Evolutionary conservation across 2,888 invertebrate genomes (phyloP).

Genomic region (Hemaris fuciformis): DNA sequence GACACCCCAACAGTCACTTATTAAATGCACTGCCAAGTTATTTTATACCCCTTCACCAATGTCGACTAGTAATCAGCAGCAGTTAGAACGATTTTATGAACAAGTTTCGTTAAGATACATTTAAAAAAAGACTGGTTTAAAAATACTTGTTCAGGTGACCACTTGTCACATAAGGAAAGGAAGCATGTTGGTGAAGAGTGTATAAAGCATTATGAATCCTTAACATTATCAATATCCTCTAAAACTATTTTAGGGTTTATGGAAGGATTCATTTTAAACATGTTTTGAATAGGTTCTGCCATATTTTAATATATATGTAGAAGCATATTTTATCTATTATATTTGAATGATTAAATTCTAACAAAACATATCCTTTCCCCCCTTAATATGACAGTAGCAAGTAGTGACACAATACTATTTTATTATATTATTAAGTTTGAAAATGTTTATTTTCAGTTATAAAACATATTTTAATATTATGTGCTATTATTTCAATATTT

Average conservation of each 20-base stretch:
- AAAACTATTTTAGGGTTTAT: too few species aligned
- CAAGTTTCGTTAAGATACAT: too few species aligned
- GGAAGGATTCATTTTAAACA: not conserved
- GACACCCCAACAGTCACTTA: not conserved
- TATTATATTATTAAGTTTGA: not conserved
- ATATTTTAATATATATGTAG: not conserved
- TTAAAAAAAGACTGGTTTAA: too few species aligned
- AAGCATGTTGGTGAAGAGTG: too few species aligned
- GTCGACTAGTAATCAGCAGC: too few species aligned
- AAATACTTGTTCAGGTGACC: too few species aligned
- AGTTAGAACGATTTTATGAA: too few species aligned
- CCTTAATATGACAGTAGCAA: not conserved
- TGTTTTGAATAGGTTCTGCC: not conserved
- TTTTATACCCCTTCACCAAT: not conserved
- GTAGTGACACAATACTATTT: not conserved
- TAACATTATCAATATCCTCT: too few species aligned
- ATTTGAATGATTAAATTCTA: not conserved
- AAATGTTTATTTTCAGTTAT: too few species aligned
- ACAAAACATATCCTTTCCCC: not conserved
- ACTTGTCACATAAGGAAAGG: too few species aligned
- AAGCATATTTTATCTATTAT: not conserved
- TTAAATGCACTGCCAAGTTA: not conserved
- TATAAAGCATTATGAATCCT: too few species aligned
- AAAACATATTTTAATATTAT: too few species aligned
- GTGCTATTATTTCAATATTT: not conserved